A percentile compares a stretch with the other conserved stretches of the same genome.
These are phyloP conservation scores for Scaptomyza flava DNA, from an alignment of 2,888 invertebrate species.

Conservation along the genomic window DNA sequence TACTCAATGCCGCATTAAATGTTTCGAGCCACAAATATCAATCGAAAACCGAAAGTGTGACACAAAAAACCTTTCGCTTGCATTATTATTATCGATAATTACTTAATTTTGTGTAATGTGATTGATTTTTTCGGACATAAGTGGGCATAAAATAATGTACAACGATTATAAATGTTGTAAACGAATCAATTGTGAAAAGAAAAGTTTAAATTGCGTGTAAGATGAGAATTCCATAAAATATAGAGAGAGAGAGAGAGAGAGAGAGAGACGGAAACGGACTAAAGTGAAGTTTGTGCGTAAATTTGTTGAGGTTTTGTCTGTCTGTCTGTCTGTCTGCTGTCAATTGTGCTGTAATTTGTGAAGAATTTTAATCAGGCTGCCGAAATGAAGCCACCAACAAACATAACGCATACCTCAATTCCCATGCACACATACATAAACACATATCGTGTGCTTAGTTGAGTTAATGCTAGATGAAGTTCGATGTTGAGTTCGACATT, in stretches of 20 bases:
- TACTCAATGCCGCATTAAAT: neutral
- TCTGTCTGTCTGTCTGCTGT: conserved; percentile 10
- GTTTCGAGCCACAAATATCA: neutral
- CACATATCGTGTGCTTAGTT: conserved; percentile 23
- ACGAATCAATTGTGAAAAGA: conserved; percentile 18
- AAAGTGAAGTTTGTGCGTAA: conserved; percentile 25
- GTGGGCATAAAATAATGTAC: neutral
- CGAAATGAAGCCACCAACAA: conserved; percentile 30
- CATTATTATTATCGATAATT: conserved; percentile 1
- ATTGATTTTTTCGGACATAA: conserved; percentile 29
- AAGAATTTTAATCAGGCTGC: conserved; percentile 57
- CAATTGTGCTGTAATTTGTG: conserved; percentile 38
- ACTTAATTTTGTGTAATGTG: conserved; percentile 3
- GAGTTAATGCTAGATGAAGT: conserved; percentile 52
- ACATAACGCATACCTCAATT: conserved; percentile 8
- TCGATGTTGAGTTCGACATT: conserved; percentile 15
- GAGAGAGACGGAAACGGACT: neutral
- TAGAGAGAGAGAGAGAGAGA: neutral
- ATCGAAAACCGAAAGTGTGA: neutral
- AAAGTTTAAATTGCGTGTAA: conserved; percentile 40
- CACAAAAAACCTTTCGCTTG: neutral
- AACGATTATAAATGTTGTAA: conserved; percentile 15
- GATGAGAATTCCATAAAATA: conserved; percentile 4
- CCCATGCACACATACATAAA: conserved; percentile 3
- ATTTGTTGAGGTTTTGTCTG: conserved; percentile 24